These are phyloP conservation scores for Labeo catla DNA, from an alignment of 2,113 vertebrate species.

Conservation along the genomic window DNA sequence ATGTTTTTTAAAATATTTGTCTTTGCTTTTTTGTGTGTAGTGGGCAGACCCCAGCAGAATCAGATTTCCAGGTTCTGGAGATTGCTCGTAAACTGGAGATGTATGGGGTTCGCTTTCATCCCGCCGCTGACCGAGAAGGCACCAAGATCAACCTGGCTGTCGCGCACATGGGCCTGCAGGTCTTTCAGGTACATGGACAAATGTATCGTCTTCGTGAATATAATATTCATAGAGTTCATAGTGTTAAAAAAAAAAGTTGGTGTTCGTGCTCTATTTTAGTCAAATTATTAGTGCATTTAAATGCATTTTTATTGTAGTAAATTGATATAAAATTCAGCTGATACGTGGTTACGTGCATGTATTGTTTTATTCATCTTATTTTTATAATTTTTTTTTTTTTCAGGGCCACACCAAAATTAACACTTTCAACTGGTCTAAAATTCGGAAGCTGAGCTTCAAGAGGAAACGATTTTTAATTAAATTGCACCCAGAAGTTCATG, in stretches of 20 bases:
- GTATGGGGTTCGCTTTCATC: slow-evolving; percentile 94
- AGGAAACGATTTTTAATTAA: slow-evolving; percentile 96
- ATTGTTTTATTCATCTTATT: neutral
- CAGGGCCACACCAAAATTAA: slow-evolving; percentile 97
- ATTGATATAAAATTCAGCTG: neutral
- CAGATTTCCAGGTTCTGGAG: slow-evolving; percentile 96
- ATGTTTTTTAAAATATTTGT: neutral
- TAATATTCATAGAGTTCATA: neutral
- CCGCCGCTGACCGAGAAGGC: slow-evolving; percentile 90
- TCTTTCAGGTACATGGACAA: slow-evolving; percentile 88
- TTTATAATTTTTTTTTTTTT: neutral
- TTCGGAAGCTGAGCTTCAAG: slow-evolving; percentile 98
- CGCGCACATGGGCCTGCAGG: slow-evolving; percentile 91
- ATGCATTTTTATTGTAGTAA: neutral
- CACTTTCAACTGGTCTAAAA: slow-evolving; percentile 98
- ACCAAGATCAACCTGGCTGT: slow-evolving; percentile 93
- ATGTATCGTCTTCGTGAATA: neutral
- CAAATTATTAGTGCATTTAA: neutral
- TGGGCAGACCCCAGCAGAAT: slow-evolving; percentile 94
- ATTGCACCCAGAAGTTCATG: slow-evolving; percentile 92
- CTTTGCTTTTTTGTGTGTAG: slow-evolving; percentile 64
- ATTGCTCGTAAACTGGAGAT: slow-evolving; percentile 94
- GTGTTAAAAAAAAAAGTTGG: too few relatives aligned
- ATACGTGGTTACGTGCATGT: neutral
- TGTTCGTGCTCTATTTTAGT: neutral